Evolutionary conservation across 2,797 vertebrate species (phyloP).

Genomic region (Miichthys miiuy): DNA sequence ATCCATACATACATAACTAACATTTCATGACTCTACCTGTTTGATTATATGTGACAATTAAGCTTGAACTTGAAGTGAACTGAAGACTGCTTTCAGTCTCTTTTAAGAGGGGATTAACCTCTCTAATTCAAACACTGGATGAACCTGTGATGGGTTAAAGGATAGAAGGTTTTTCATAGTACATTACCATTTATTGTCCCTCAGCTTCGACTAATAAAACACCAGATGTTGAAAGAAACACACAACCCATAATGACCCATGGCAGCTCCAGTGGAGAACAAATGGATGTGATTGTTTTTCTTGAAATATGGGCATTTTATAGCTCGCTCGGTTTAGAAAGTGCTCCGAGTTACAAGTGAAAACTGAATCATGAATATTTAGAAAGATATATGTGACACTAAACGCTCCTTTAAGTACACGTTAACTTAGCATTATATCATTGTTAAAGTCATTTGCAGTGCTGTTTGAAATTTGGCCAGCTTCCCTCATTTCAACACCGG

Average conservation of each 20-base stretch:
- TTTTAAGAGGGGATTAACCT: not conserved
- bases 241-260: not conserved
- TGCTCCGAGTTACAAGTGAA: not conserved
- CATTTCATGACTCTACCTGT: too few species aligned
- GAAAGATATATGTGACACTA: not conserved
- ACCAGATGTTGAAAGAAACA: constrained; percentile 37
- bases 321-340: not conserved
- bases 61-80: too few species aligned
- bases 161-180: constrained; percentile 9
- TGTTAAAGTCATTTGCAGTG: not conserved
- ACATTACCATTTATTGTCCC: constrained; percentile 15
- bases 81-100: not conserved
- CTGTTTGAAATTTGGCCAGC: too few species aligned
- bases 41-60: too few species aligned
- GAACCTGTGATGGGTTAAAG: not conserved
- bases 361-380: not conserved
- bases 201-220: constrained; percentile 20
- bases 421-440: not conserved
- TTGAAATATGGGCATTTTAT: not conserved
- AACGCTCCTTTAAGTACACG: not conserved
- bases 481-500: not conserved
- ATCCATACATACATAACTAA: too few species aligned
- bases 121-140: not conserved
- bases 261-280: not conserved
- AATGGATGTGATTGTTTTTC: not conserved